These are phyloP conservation scores for Drosophila koepferae DNA, from an alignment of 2,888 invertebrate species.

Conservation along the genomic window DNA sequence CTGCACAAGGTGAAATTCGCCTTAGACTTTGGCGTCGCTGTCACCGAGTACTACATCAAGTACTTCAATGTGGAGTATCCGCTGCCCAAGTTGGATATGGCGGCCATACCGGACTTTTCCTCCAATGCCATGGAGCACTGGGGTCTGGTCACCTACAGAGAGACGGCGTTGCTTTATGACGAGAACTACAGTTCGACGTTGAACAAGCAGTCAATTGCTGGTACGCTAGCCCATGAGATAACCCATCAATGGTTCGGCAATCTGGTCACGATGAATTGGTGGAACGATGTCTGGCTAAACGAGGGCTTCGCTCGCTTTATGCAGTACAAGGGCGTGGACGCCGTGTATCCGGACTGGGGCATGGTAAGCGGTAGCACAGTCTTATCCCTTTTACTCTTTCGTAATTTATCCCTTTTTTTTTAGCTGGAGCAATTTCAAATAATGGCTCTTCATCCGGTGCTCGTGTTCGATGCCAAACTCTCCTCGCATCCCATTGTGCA, in stretches of 20 bases:
- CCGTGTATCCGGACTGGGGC: conserved; percentile 91
- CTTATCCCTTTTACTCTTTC: not conserved
- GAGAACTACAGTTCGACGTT: conserved; percentile 89
- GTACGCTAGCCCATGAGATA: conserved; percentile 95
- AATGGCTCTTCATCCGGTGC: conserved; percentile 89
- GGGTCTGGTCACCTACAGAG: conserved; percentile 95
- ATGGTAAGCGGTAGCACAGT: conserved; percentile 86
- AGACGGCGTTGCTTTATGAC: conserved; percentile 93
- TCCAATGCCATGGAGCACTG: conserved; percentile 98
- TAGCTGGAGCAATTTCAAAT: conserved; percentile 92
- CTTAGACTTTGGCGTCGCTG: conserved; percentile 89
- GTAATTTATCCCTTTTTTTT: not conserved
- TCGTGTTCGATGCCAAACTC: conserved; percentile 90
- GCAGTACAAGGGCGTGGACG: conserved; percentile 91
- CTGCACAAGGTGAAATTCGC: conserved; percentile 92
- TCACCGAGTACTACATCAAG: conserved; percentile 92
- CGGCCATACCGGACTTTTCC: conserved; percentile 83
- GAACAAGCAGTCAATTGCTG: conserved; percentile 92
- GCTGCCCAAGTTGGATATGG: conserved; percentile 90
- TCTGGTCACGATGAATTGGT: conserved; percentile 96
- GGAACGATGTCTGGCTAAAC: conserved; percentile 96
- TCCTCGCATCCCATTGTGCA: conserved; percentile 96
- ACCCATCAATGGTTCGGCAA: conserved; percentile 98
- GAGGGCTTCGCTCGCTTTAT: conserved; percentile 96
- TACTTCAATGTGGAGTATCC: conserved; percentile 95